Base-by-base conservation (phyloP, 2,113 vertebrate species). In the Neodontobutis hainanensis region DNA sequence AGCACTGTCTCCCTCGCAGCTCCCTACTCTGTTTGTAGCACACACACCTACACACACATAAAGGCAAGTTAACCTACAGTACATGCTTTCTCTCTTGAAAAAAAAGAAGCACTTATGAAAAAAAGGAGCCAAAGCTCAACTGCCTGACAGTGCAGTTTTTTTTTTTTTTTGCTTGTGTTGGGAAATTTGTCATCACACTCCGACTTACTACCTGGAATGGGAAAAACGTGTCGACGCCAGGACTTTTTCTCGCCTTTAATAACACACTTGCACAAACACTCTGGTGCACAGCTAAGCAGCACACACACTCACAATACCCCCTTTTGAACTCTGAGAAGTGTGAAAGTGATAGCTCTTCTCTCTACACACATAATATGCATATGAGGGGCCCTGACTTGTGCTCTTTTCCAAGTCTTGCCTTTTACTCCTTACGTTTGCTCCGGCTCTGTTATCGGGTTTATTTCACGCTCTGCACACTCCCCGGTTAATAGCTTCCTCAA, bases 171-270 rank as follows among this genome's bases (percentile, higher is more conserved):
- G 90, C 92, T 90, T 89, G 84, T 89, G 85, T 92, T 89, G 81
- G 90, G 81, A 90, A 88, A 93, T 89, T 89, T 88, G 82, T 89
- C 86, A 87, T 88, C 87, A 87, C 88, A 87, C 85, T 87, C 81
- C 81, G 64, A 85, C 86, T 88, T 84, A 83, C 84, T 90, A 92
- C 90, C 90, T 92, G 92, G 78, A 88, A 90, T 85, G 81, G 79
- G 89, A 85, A 83, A 87, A 86, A 84, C 80, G 82, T 90, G 84
- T 86, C 47, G 88, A 88, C 82, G 81, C 70, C 82, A 89, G 85
- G 86, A 84, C 83, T 89, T 90, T 90, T 88, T 81, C 81, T 74
- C 55, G 60, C 80, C 86, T 88, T 87, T 86, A 86, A 86, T 88
- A 87, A 85, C 78, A 81, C 82, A 84, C 88, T 78, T 74, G 67